Evolutionary conservation across 2,888 invertebrate species (phyloP), one percentile per base, ranked within the genome.

Genomic region (Drosophila imparisetae): DNA sequence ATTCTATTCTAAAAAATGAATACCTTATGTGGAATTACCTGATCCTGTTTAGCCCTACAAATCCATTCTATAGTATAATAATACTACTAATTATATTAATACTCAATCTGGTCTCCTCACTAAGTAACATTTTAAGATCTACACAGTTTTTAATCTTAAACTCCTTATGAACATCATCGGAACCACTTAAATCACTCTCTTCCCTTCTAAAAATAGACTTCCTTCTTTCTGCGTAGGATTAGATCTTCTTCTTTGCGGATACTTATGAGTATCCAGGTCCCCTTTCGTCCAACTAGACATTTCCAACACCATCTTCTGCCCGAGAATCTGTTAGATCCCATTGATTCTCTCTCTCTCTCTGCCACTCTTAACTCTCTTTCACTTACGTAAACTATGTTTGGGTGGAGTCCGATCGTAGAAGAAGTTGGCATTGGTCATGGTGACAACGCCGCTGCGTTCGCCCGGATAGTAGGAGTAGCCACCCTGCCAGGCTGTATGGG

Each of bases 401-500:
- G 91, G 92, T 40, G 78, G 70, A 30, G 92, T 92, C 71, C 83
- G 85, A 57, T 90, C 84, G 63, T 91, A 92, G 53, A 88, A 91
- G 71, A 91, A 92, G 49, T 92, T 78, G n/a, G 92, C 92, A 73
- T 93, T 92, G 2, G 92, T 93, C 78, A 93, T 81, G 5, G 92
- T 92, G 4, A 93, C 89, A 8, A 92, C 86, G 4, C 93, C 93
- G 21, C 86, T 77, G 18, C 72, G 77, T 15, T 89, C 82, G 1
- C 93, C 92, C 3, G 93, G 92, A 66, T 84, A 92, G 32, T 82
- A 77, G 0, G 92, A 91, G 69, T 88, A 92, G 1, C 92, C 92
- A 4, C 88, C 89, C 40, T 91, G 89, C 81, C 86, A 93, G 49
- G 93, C 92, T 0, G 93, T 92, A 2, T 92, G 93, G 4, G 94